Base-by-base conservation (phyloP, 2,888 invertebrate genomes). In the Notocelia uddmanniana region DNA sequence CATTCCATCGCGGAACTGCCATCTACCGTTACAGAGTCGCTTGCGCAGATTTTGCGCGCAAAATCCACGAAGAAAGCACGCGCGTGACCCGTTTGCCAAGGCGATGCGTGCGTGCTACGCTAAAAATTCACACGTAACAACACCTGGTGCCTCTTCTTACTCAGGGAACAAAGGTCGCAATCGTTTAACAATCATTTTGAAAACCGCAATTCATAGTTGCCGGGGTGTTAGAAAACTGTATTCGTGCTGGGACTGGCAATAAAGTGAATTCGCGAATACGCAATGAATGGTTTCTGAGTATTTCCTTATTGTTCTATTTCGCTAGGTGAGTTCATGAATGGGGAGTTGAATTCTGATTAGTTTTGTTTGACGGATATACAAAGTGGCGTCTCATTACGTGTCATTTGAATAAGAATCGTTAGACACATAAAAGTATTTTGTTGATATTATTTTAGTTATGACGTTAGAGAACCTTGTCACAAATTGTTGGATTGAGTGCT, bases 31-130 rank as follows among this genome's bases (percentile, higher is more conserved):
- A 93, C 81, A 77, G 77, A 83, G 83, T 81, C 85, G 81, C 84
- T 87, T 78, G 80, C 83, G 87, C 84, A 71, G 79, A 89, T 89
- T 91, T 92, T 87, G 90, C 91, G 89, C 89, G 91, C 91, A 89
- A 93, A 91, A 91, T 89, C 83, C 88, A 85, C 87, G 89, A 92
- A 91, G 93, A 92, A 92, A 92, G 92, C 92, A 87, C 81, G 88
- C 86, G 85, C 93, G 92, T 92, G 93, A 91, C 87, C 81, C 73
- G 86, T 84, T 85, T 92, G 80, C 85, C 78, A 85, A 92, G 83
- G 77, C 77, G 77, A 83, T 81, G 86, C 85, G 84, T 87, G 84
- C 81, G 84, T 79, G 77, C 60, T 26, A 75, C 74, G 19, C 23
- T 60, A 50, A 26, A 68, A 68, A 68, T 19, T 8, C 13, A 13